Base-by-base conservation (phyloP, 2,113 vertebrate genomes). In the Mugil cephalus region DNA sequence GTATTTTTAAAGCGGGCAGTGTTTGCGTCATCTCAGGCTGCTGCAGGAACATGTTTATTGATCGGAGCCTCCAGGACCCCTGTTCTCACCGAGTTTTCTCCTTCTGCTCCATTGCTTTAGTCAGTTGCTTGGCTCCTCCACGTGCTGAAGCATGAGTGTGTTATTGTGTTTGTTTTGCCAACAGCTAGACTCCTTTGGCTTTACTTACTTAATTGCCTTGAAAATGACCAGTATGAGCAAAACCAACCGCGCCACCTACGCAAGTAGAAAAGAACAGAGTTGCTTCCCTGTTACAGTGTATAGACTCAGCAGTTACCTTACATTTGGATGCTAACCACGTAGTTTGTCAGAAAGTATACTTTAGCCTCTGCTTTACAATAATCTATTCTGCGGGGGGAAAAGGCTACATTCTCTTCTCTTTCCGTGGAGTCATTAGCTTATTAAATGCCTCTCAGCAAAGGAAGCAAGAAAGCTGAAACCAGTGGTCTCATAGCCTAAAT, bases 391-490 rank as follows among this genome's bases (percentile, higher is more conserved):
- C 35, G 46, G 39, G 24, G 24, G 15, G 4, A 19, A 53, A 30
- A 54, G 30, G 45, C 24, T 9, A 19, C 18, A 68, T 30, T 30
- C 9, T 59, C 10, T 51, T 56, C 40, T 70, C 6, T 69, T 74
- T 76, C 66, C 69, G 66, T 61, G 54, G 68, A 88, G 35, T 36
- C 71, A 84, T 87, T 87, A 72, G 38, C 52, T 45, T 79, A 67
- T 88, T 85, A 81, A 89, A 82, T 77, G 48, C 52, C 68, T 67
- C 79, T 80, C 43, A 39, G 51, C 13, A 55, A 72, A 82, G 63
- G 67, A 76, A 55, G 67, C 30, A 35, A 21, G 75, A 79, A 81
- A 87, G 67, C 34, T 59, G 30, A 89, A 86, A 84, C 81, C 67
- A 39, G 54, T 4, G 14, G 69, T 73, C 50, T 91, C 66, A 79